Evolutionary conservation across 2,888 invertebrate species (phyloP).

Genomic region (Cactoblastis cactorum): DNA sequence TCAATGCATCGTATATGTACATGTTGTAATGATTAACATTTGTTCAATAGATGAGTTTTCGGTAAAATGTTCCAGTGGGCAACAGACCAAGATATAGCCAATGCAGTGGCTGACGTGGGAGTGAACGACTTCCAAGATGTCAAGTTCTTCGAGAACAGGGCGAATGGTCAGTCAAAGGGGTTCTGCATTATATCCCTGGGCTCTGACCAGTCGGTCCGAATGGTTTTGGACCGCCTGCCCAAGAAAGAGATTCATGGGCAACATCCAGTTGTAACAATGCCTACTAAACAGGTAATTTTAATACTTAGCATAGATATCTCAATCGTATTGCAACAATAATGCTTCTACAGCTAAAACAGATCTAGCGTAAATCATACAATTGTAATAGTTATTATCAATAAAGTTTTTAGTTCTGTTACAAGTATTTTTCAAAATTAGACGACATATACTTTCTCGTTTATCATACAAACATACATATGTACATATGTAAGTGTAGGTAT

Average conservation of each 20-base stretch:
- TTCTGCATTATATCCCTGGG: constrained; percentile 97
- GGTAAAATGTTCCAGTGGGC: constrained; percentile 90
- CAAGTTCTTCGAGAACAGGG: constrained; percentile 99
- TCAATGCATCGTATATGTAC: constrained; percentile 24
- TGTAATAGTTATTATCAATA: too few species aligned
- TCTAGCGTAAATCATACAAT: too few species aligned
- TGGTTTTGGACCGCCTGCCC: constrained; percentile 95
- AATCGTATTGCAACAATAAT: neutral
- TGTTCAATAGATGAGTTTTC: constrained; percentile 54
- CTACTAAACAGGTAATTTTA: constrained; percentile 89
- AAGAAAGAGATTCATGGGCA: constrained; percentile 98
- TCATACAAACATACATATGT: too few species aligned
- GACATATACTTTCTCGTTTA: too few species aligned
- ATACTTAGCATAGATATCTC: neutral
- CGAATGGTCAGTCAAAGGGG: constrained; percentile 99
- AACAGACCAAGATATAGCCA: constrained; percentile 96
- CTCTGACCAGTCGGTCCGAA: constrained; percentile 93
- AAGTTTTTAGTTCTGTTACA: too few species aligned
- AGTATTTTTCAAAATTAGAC: too few species aligned
- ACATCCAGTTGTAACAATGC: constrained; percentile 95
- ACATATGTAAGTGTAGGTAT: too few species aligned
- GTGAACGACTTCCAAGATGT: constrained; percentile 97
- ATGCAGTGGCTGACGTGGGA: constrained; percentile 92
- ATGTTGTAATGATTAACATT: constrained; percentile 15
- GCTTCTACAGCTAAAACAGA: too few species aligned